A percentile compares a stretch with the other conserved stretches of the same genome.
phyloP scores from a whole-genome alignment of 2,888 invertebrate species.

The Agriopis leucophaearia region DNA sequence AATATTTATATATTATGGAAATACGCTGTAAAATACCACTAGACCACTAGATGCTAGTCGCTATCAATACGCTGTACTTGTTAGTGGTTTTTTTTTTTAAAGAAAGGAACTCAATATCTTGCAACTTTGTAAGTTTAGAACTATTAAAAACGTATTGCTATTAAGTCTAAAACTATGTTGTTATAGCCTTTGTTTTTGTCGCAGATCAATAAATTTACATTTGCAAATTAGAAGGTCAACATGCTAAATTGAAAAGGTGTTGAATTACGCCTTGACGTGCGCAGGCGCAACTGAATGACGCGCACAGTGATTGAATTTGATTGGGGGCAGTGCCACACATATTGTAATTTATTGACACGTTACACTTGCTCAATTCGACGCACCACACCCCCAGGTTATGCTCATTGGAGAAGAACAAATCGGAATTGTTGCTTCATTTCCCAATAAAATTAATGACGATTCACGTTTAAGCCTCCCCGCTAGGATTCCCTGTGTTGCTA shows the following conservation, averaged over 20 bases:
- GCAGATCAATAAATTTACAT: conserved; percentile 35
- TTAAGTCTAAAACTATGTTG: neutral
- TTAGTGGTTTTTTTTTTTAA: no score
- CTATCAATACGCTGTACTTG: no score
- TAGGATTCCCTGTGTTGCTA: no score
- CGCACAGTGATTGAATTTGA: conserved; percentile 62
- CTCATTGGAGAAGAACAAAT: conserved; percentile 1
- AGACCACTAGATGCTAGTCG: no score
- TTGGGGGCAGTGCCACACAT: conserved; percentile 58
- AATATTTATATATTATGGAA: no score
- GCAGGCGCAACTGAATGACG: conserved; percentile 49
- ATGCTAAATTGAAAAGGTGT: conserved; percentile 54
- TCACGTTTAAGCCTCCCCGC: no score
- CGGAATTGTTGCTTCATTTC: neutral
- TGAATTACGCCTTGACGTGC: conserved; percentile 50
- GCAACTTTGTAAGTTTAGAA: neutral
- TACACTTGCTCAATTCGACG: conserved; percentile 42
- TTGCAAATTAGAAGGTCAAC: conserved; percentile 52
- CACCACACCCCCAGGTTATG: conserved; percentile 42
- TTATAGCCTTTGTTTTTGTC: conserved; percentile 32
- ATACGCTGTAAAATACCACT: no score
- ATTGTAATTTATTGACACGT: conserved; percentile 58
- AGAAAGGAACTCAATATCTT: no score
- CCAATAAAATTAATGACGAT: neutral
- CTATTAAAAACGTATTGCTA: neutral